These are phyloP conservation scores for Conus ventricosus DNA, from an alignment of 1,140 invertebrate species.

Conservation along the genomic window DNA sequence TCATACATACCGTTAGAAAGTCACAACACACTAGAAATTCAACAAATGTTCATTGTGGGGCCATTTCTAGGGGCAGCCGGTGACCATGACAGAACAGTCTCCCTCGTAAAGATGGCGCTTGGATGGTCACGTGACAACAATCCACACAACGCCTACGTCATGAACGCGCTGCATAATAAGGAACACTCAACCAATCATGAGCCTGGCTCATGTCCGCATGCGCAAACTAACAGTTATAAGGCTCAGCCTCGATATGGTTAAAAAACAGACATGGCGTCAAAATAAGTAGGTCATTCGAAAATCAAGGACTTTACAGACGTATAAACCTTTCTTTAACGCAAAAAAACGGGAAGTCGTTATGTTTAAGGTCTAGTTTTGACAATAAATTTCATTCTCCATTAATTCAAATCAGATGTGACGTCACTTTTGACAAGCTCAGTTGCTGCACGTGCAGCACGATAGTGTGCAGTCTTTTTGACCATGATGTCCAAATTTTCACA, in stretches of 20 bases:
- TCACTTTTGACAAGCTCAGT: not conserved
- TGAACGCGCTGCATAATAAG: conserved; percentile 36
- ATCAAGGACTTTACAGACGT: not conserved
- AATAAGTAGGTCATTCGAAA: conserved; percentile 31
- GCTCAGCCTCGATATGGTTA: conserved; percentile 27
- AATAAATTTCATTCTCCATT: not conserved
- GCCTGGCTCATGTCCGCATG: conserved; percentile 12
- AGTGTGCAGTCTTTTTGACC: not conserved
- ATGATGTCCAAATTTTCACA: not conserved
- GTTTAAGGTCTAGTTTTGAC: not conserved
- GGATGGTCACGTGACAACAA: conserved; percentile 34
- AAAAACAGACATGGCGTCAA: conserved; percentile 30
- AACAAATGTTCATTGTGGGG: conserved; percentile 29
- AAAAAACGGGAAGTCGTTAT: not conserved
- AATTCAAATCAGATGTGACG: not conserved
- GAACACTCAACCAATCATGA: conserved; percentile 30
- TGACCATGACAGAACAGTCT: conserved; percentile 9
- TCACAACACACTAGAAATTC: not conserved
- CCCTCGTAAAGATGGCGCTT: conserved; percentile 34
- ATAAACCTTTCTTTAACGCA: not conserved
- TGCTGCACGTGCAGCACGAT: not conserved
- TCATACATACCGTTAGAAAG: not conserved
- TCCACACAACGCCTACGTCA: conserved; percentile 40
- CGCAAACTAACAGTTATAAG: conserved; percentile 1
- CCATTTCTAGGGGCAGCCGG: conserved; percentile 23